These are phyloP conservation scores for Thereva nobilitata DNA, from an alignment of 2,888 invertebrate species.

Conservation along the genomic window DNA sequence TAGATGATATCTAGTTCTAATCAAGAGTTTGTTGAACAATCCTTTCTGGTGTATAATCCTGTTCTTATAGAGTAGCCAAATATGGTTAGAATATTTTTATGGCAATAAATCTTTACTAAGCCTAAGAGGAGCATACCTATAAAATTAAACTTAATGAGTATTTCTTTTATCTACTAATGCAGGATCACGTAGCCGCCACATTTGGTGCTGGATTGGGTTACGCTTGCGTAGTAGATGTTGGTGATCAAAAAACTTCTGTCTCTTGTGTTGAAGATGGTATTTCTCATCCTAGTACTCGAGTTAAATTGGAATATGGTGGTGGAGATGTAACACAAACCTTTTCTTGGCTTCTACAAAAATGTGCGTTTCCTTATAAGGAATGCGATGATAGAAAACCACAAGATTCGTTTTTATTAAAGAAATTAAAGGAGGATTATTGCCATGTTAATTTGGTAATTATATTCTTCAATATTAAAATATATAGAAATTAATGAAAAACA, in stretches of 20 bases:
- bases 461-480: not conserved
- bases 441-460: conserved; percentile 76
- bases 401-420: conserved; percentile 79
- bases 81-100: no score
- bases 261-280: conserved; percentile 97
- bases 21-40: no score
- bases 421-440: conserved; percentile 86
- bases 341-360: conserved; percentile 84
- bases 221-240: conserved; percentile 93
- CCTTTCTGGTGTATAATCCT: no score
- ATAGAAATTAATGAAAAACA: not conserved
- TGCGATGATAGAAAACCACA: conserved; percentile 74
- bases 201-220: conserved; percentile 82
- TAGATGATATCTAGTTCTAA: no score
- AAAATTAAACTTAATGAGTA: not conserved
- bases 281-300: conserved; percentile 83
- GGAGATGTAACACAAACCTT: conserved; percentile 90
- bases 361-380: conserved; percentile 85
- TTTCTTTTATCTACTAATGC: conserved; percentile 42
- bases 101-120: not conserved
- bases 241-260: conserved; percentile 93
- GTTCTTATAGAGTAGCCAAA: no score
- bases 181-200: conserved; percentile 83
- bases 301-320: conserved; percentile 81
- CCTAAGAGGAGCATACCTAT: no score